These are phyloP conservation scores for Steinernema hermaphroditum DNA, from an alignment of 2,888 invertebrate genomes.

Conservation along the genomic window DNA sequence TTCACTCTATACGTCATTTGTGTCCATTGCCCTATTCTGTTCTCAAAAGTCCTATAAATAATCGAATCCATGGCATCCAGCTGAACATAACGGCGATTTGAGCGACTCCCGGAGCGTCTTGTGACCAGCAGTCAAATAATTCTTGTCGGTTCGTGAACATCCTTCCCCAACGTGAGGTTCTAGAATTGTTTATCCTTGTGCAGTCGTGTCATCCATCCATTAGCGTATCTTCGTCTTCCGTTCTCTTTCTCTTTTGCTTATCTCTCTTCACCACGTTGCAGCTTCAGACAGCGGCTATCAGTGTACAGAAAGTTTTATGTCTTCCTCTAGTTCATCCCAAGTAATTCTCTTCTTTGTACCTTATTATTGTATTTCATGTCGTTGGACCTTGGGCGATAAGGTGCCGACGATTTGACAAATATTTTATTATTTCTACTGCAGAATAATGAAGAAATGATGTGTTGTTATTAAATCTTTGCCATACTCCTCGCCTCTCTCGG, in stretches of 20 bases:
- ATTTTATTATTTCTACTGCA: constrained; percentile 6
- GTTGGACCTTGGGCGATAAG: background rate
- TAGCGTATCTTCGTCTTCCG: background rate
- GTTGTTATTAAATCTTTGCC: constrained; percentile 28
- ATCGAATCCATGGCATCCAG: too few species aligned
- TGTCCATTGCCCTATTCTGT: background rate
- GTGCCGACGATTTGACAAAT: constrained; percentile 5
- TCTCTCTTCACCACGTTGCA: constrained; percentile 18
- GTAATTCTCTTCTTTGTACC: too few species aligned
- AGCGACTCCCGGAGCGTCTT: background rate
- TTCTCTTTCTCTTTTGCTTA: constrained; percentile 19
- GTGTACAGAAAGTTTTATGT: constrained; percentile 19
- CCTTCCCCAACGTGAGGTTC: background rate
- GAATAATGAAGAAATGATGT: background rate
- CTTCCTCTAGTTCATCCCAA: background rate
- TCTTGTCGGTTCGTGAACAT: background rate
- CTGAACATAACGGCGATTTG: background rate
- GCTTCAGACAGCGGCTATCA: constrained; percentile 11
- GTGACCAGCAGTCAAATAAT: background rate
- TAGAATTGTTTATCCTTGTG: background rate
- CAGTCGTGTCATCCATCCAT: background rate
- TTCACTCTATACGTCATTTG: constrained; percentile 9
- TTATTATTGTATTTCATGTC: too few species aligned
- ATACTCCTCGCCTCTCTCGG: constrained; percentile 23
- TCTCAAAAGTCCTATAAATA: too few species aligned